phyloP scores from a whole-genome alignment of 1,140 invertebrate genomes.

The Drosophila busckii region DNA sequence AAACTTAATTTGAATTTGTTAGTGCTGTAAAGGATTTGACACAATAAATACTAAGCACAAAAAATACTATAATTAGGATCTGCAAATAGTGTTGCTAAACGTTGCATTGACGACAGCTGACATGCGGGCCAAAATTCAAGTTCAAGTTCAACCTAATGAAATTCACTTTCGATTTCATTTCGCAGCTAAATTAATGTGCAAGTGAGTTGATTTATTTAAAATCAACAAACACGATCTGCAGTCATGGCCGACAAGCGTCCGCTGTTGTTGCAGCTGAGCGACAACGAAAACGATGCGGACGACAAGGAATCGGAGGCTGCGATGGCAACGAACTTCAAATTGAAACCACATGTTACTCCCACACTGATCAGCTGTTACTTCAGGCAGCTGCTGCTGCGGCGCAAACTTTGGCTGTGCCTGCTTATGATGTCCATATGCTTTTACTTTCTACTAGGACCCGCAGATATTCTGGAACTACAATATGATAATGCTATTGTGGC shows the following conservation, averaged over 20 bases:
- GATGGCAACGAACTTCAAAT: not conserved
- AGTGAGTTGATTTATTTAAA: too few species aligned
- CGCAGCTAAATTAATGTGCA: too few species aligned
- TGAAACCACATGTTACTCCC: not conserved
- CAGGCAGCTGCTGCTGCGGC: conserved; percentile 22
- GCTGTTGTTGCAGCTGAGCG: conserved; percentile 29
- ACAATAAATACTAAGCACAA: too few species aligned
- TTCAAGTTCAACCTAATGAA: too few species aligned
- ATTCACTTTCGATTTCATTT: too few species aligned
- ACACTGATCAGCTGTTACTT: conserved; percentile 13
- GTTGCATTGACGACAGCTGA: too few species aligned
- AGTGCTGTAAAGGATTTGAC: too few species aligned
- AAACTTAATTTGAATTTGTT: too few species aligned
- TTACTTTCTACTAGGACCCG: conserved; percentile 47
- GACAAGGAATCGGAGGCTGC: not conserved
- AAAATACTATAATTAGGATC: too few species aligned
- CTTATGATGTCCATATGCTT: conserved; percentile 41
- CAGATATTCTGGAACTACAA: conserved; percentile 50
- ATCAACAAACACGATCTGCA: too few species aligned
- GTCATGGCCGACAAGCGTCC: conserved; percentile 45
- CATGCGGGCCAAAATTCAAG: too few species aligned
- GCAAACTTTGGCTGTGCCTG: conserved; percentile 35
- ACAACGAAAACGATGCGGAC: conserved; percentile 7
- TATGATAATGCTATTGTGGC: conserved; percentile 15
- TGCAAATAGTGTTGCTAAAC: too few species aligned